Evolutionary conservation across 37 sponge, comb jelly and placozoan species (phyloP), one percentile per base, ranked within the genome.

Genomic region (Mnemiopsis leidyi): DNA sequence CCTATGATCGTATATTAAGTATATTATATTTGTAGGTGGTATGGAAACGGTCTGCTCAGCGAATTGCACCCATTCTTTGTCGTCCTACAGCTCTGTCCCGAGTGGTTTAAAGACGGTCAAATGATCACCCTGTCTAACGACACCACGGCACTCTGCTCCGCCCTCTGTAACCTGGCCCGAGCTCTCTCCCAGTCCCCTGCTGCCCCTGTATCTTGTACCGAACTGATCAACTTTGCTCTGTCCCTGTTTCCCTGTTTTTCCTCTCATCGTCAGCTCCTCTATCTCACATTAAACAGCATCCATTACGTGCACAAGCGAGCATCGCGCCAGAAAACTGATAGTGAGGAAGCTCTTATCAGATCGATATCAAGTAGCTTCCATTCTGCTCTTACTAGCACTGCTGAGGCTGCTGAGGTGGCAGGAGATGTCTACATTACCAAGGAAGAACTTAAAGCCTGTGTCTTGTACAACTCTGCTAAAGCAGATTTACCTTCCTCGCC

Each of bases 71-170:
- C 90, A 13, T 85, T 85, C 90, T 85, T 85, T 23, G 23, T 33
- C 26, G 36, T 85, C 61, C n/a, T 85, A 39, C 90, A 85, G 30
- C 90, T 85, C 38, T 85, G 90, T 23, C 90, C 90, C 39, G 90
- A 85, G 3, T 85, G 90, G 90, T 3, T 40, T 0, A 28, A 28
- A 23, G 90, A 85, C 3, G 90, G 90, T 85, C 90, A 85, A 39
- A 38, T 85, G 61, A 85, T 85, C 40, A 29, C 90, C 24, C 36
- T 85, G 61, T 38, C 90, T 7, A 9, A 16, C 23, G 26, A 28
- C 61, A 26, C 90, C 13, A 85, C 90, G 0, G 40, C 36, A 5
- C 40, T 85, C n/a, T 85, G 90, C 23, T 9, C 35, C 0, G 90
- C 90, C 39, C 35, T 85, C 29, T 85, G 90, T 39, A 85, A 85